Evolutionary conservation across 2,888 invertebrate species (phyloP).

Genomic region (Chalcis sispes): DNA sequence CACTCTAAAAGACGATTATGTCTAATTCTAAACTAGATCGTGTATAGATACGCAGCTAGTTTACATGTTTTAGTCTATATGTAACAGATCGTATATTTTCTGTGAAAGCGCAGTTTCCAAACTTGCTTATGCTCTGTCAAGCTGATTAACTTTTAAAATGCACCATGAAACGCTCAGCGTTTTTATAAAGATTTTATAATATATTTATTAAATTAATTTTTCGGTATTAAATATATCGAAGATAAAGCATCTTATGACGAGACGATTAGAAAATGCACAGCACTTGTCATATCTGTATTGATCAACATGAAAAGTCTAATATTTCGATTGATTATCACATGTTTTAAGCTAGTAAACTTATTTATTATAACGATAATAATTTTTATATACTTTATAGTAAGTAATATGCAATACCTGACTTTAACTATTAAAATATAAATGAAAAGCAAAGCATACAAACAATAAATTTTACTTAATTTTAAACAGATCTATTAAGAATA

Average conservation of each 20-base stretch:
- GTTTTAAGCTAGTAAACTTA: conserved; percentile 3
- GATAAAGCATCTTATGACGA: no score
- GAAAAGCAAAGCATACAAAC: no score
- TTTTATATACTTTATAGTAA: background rate
- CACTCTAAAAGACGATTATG: no score
- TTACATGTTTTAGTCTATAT: background rate
- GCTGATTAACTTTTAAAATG: conserved; percentile 12
- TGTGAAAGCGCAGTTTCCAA: background rate
- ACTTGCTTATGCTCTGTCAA: background rate
- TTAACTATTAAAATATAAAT: no score
- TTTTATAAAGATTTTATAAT: conserved; percentile 5
- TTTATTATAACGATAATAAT: background rate
- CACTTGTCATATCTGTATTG: background rate
- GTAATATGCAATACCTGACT: background rate
- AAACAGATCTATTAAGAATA: no score
- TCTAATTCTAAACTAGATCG: no score
- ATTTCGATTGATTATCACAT: conserved; percentile 38
- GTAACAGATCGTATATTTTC: conserved; percentile 11
- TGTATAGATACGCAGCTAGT: conserved; percentile 3
- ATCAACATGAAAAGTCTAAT: conserved; percentile 8
- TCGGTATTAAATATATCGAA: no score
- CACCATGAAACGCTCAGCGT: conserved; percentile 32
- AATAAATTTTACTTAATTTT: no score
- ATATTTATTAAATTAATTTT: conserved; percentile 33
- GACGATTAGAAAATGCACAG: background rate